Evolutionary conservation across 2,113 vertebrate species (phyloP).

Genomic region (Mionectes macconnelli): DNA sequence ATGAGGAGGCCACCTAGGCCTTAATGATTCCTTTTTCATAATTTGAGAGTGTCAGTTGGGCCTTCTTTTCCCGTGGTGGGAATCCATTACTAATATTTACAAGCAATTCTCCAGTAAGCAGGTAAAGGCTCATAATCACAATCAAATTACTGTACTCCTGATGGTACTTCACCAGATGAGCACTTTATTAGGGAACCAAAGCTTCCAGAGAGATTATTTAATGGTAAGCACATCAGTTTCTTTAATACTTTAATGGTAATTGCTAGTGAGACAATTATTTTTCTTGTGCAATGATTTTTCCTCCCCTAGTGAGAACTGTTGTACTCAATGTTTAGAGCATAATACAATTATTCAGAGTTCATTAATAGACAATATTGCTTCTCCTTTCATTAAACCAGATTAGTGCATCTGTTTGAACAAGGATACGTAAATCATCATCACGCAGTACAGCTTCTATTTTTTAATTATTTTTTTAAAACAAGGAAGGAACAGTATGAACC

Average conservation of each 20-base stretch:
- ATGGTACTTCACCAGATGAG: background rate
- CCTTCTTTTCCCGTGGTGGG: background rate
- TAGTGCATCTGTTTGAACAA: background rate
- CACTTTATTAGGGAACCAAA: conserved; percentile 60
- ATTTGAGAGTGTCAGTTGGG: background rate
- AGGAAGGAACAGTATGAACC: background rate
- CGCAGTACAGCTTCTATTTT: background rate
- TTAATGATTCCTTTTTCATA: background rate
- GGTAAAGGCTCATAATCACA: conserved; percentile 20
- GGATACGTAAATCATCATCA: background rate
- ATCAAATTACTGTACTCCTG: conserved; percentile 18
- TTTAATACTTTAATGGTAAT: conserved; percentile 41
- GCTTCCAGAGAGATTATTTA: conserved; percentile 60
- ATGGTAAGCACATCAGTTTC: conserved; percentile 3
- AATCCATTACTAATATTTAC: conserved; percentile 40
- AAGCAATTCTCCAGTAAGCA: background rate
- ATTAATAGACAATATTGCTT: conserved; percentile 15
- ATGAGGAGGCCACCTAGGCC: background rate
- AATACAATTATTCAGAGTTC: conserved; percentile 23
- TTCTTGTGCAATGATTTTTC: background rate
- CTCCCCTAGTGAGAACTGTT: background rate
- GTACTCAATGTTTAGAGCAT: conserved; percentile 8
- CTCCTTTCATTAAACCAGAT: background rate
- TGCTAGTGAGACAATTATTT: conserved; percentile 45
- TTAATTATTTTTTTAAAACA: background rate